These are phyloP conservation scores for Plestiodon gilberti DNA, from an alignment of 2,113 vertebrate genomes.

Conservation along the genomic window DNA sequence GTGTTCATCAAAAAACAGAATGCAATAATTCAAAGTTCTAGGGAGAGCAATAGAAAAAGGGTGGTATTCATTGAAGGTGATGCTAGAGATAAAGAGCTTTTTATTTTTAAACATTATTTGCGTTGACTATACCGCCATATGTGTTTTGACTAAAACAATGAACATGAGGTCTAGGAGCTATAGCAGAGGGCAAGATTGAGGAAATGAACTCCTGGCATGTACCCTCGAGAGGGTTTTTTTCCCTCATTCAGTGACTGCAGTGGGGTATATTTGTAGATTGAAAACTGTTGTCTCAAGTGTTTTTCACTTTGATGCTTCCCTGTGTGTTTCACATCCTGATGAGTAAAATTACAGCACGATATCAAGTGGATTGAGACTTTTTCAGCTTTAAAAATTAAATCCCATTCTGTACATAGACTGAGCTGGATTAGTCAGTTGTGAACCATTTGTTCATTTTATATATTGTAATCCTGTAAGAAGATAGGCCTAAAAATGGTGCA, in stretches of 20 bases:
- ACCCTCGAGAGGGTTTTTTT: rapidly evolving
- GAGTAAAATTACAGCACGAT: background rate
- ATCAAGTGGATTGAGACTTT: conserved; percentile 11
- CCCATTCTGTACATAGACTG: background rate
- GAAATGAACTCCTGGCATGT: background rate
- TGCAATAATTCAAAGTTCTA: no score
- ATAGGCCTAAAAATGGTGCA: conserved; percentile 13
- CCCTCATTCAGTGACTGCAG: background rate
- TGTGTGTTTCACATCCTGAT: background rate
- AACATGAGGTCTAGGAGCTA: conserved; percentile 7
- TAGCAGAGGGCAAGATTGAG: background rate
- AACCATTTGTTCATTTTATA: conserved; percentile 38
- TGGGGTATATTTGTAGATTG: background rate
- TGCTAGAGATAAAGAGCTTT: no score
- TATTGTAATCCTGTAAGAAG: conserved; percentile 21
- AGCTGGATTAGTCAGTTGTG: conserved; percentile 22
- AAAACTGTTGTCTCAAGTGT: conserved; percentile 11
- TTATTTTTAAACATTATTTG: background rate
- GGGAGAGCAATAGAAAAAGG: no score
- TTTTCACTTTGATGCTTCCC: background rate
- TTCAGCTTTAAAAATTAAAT: conserved; percentile 21
- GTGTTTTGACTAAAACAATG: background rate
- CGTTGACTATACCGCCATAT: background rate
- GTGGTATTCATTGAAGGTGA: no score
- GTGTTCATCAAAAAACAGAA: no score